These are phyloP conservation scores for Scrobipalpa costella DNA, from an alignment of 2,888 invertebrate species.

Conservation along the genomic window DNA sequence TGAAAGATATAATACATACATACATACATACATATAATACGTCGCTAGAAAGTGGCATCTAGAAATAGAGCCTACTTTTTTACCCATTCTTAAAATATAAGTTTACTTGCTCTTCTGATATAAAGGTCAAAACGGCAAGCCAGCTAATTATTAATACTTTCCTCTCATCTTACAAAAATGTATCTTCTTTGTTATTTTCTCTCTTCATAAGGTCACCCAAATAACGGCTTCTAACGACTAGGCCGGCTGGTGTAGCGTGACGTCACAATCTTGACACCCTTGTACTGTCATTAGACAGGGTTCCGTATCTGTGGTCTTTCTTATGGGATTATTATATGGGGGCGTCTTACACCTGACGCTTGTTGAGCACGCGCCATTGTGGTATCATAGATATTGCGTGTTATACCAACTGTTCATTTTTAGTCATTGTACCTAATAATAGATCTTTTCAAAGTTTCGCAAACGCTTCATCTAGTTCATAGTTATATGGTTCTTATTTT, in stretches of 20 bases:
- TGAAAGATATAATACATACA: too few relatives aligned
- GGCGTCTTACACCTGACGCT: background rate
- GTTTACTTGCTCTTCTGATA: too few relatives aligned
- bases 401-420: conserved; percentile 1
- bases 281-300: background rate
- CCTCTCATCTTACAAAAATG: background rate
- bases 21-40: too few relatives aligned
- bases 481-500: too few relatives aligned
- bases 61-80: too few relatives aligned
- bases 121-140: too few relatives aligned
- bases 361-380: conserved; percentile 2
- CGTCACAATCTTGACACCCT: conserved; percentile 10
- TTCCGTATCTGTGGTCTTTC: background rate
- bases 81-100: too few relatives aligned
- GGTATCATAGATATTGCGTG: background rate
- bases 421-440: too few relatives aligned
- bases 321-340: background rate
- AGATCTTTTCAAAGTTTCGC: too few relatives aligned
- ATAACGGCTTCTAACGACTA: conserved; percentile 14
- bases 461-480: too few relatives aligned
- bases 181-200: background rate
- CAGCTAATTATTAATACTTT: background rate
- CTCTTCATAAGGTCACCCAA: background rate
- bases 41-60: too few relatives aligned
- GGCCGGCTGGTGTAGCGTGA: background rate